Conservation (phyloP, 2,888 invertebrate species). For the Vanessa cardui region DNA sequence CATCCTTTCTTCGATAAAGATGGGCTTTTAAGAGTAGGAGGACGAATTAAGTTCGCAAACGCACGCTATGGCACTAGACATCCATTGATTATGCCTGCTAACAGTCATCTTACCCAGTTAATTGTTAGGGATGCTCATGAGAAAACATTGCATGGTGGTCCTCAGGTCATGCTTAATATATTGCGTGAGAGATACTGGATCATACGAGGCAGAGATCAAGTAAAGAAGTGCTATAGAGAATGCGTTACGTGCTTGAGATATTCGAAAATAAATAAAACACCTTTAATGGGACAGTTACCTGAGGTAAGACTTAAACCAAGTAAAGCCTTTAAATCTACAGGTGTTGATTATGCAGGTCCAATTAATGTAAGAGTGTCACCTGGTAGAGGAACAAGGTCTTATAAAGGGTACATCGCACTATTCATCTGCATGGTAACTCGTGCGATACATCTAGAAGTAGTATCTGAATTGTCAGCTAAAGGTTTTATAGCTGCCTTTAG, state of each 20-base stretch:
- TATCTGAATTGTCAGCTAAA: constrained; percentile 43
- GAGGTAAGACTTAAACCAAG: constrained; percentile 37
- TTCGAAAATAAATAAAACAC: constrained; percentile 13
- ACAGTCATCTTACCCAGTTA: constrained; percentile 32
- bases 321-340: constrained; percentile 39
- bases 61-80: constrained; percentile 34
- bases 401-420: constrained; percentile 32
- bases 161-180: constrained; percentile 40
- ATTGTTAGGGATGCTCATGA: constrained; percentile 37
- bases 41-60: constrained; percentile 39
- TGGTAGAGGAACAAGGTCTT: constrained; percentile 38
- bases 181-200: constrained; percentile 43
- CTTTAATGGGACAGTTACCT: constrained; percentile 41
- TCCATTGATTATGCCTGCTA: constrained; percentile 43
- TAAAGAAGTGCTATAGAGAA: constrained; percentile 25
- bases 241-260: constrained; percentile 38
- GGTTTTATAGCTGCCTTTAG: constrained; percentile 41
- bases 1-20: constrained; percentile 39
- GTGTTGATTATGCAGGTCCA: constrained; percentile 42
- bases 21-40: constrained; percentile 41
- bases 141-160: constrained; percentile 44
- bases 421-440: no score
- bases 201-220: constrained; percentile 22
- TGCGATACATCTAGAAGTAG: constrained; percentile 31
- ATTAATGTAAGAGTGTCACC: constrained; percentile 40